phyloP scores from a whole-genome alignment of 2,888 invertebrate species.

The Pyrrhosoma nymphula region DNA sequence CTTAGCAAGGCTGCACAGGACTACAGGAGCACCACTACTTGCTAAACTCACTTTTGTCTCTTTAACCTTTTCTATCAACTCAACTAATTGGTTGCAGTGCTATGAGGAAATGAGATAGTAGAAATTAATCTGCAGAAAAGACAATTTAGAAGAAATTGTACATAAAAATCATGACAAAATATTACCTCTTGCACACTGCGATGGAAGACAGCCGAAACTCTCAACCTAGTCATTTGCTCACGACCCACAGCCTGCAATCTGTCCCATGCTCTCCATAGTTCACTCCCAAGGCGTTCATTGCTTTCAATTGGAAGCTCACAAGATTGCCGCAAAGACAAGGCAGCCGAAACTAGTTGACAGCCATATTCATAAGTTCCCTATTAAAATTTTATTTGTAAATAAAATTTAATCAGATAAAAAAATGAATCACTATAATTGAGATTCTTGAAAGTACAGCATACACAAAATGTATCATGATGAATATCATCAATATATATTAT shows the following conservation, averaged over 20 bases:
- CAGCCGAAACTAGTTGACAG: constrained; percentile 87
- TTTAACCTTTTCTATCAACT: constrained; percentile 81
- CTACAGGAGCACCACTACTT: constrained; percentile 38
- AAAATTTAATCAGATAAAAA: background rate
- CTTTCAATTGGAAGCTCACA: constrained; percentile 83
- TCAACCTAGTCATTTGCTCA: constrained; percentile 87
- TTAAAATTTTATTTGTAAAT: background rate
- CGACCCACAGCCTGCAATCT: constrained; percentile 85
- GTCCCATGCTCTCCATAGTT: constrained; percentile 85
- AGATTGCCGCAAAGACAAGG: constrained; percentile 85
- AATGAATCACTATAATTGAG: too few relatives aligned
- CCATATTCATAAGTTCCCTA: constrained; percentile 91
- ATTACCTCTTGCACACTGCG: constrained; percentile 81
- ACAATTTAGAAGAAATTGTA: background rate
- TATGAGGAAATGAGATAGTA: constrained; percentile 73
- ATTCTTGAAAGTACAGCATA: too few relatives aligned
- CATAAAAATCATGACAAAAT: constrained; percentile 32
- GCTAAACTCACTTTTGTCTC: constrained; percentile 76
- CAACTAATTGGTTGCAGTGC: constrained; percentile 83
- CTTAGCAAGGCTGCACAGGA: constrained; percentile 40
- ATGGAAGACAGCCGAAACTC: constrained; percentile 88
- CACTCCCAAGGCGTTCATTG: constrained; percentile 81
- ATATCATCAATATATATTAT: too few relatives aligned
- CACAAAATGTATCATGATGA: too few relatives aligned
- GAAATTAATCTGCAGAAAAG: background rate